Base-by-base conservation (phyloP, 2,888 invertebrate genomes). In the Pseudococcus longispinus region DNA sequence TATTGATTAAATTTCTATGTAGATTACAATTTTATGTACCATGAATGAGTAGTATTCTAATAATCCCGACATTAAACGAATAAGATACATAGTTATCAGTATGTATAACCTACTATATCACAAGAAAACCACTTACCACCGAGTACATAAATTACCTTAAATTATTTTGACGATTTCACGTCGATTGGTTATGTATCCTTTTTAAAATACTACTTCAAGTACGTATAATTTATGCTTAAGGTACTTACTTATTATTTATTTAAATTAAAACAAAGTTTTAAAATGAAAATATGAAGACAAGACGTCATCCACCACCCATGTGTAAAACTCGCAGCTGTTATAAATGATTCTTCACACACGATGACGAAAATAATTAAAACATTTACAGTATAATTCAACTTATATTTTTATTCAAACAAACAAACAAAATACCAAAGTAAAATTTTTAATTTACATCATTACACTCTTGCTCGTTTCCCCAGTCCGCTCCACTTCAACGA, bases 401-500 rank as follows among this genome's bases (percentile, higher is more conserved):
- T 60, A 60, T 60, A 60, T 60, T 60, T 60, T 20, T 60, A 60
- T 60, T 20, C 2, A 60, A 60, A 55, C 15, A 60, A 51, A 1
- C 4, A n/a, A 60, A 23, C 8, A 60, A 60, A 23, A 60, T 2
- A 23, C 11, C n/a, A n/a, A 55, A 37, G 37, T 5, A 4, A 37
- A 55, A 20, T 20, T 20, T 6, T 60, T 6, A 51, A 51, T 51
- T n/a, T 51, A 51, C 29, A 70, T 29, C 20, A 42, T 80, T 80
- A 80, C 42, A 80, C 2, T 37, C 77, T 9, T 4, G 70, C 2
- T 55, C 83, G 44, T 89, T 91, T 91, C 87, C 94, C 94, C 89
- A 94, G 92, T 18, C 94, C 94, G 60, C 93, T 91, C 94, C 94
- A 94, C 92, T 94, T 92, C 90, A 93, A 91, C 88, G 92, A 93